Evolutionary conservation across 2,797 vertebrate species (phyloP).

Genomic region (Sebastes taczanowskii): DNA sequence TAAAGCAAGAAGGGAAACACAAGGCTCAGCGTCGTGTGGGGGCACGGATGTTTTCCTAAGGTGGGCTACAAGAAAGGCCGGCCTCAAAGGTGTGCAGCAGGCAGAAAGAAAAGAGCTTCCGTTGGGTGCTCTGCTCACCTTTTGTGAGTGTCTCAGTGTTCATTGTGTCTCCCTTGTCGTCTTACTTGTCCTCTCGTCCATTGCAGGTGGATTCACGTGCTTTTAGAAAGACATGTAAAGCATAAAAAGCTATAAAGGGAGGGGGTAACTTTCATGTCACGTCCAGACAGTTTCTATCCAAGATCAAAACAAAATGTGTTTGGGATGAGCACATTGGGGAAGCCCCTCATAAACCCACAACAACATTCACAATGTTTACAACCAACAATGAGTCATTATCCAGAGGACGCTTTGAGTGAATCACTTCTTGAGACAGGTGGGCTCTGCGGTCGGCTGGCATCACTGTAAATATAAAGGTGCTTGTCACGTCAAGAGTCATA

Average conservation of each 20-base stretch:
- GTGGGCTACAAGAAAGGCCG: constrained; percentile 73
- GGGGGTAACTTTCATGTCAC: not conserved
- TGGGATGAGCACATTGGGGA: constrained; percentile 42
- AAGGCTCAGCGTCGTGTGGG: constrained; percentile 75
- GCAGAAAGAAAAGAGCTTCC: constrained; percentile 61
- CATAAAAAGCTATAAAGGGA: not conserved
- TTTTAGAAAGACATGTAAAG: constrained; percentile 2
- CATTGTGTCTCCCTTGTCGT: constrained; percentile 38
- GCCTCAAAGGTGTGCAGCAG: constrained; percentile 67
- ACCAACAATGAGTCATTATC: constrained; percentile 72
- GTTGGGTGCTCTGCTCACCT: constrained; percentile 53
- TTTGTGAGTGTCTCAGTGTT: constrained; percentile 28
- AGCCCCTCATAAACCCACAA: constrained; percentile 33
- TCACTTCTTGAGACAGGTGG: constrained; percentile 54
- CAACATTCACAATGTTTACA: constrained; percentile 53
- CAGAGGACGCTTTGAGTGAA: constrained; percentile 41
- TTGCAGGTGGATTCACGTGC: constrained; percentile 9
- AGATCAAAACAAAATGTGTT: constrained; percentile 49
- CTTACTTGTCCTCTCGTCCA: constrained; percentile 35
- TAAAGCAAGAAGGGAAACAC: constrained; percentile 78
- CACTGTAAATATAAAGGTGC: constrained; percentile 33
- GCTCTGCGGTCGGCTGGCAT: constrained; percentile 36
- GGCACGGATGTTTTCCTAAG: constrained; percentile 85
- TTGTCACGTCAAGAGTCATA: constrained; percentile 42
- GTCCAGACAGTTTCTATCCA: constrained; percentile 35